Conservation (phyloP, 1,140 invertebrate genomes). For the Gryllus bimaculatus region DNA sequence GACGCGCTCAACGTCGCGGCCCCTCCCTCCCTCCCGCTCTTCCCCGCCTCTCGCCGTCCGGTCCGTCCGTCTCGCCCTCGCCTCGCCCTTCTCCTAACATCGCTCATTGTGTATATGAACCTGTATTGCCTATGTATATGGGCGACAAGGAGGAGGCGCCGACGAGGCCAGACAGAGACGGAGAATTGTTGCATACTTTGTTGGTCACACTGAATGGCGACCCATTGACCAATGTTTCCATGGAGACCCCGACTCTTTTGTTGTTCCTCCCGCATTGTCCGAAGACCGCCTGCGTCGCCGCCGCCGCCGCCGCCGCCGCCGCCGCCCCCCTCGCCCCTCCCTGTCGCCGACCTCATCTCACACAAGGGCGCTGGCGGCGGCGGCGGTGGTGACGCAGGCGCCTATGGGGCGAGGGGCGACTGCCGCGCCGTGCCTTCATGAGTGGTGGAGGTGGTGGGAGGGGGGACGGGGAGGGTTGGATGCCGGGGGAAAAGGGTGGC, state of each 20-base stretch:
- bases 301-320: too few species aligned
- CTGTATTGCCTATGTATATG: constrained; percentile 14
- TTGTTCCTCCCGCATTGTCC: constrained; percentile 17
- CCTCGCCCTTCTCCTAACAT: constrained; percentile 6
- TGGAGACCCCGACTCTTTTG: constrained; percentile 20
- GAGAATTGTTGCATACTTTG: constrained; percentile 23
- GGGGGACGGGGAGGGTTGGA: too few species aligned
- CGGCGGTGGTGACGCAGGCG: too few species aligned
- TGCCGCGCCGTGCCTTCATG: too few species aligned
- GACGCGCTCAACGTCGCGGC: neutral
- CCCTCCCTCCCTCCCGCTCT: neutral
- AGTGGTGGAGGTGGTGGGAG: too few species aligned
- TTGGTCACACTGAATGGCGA: constrained; percentile 22
- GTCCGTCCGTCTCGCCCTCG: too few species aligned
- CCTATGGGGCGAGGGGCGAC: too few species aligned
- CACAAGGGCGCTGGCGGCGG: neutral
- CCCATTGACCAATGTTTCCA: constrained; percentile 22
- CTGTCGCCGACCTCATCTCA: neutral
- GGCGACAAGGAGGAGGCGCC: neutral
- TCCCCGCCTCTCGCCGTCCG: neutral
- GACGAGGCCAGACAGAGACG: constrained; percentile 5
- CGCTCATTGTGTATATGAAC: constrained; percentile 13
- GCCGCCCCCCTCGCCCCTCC: neutral
- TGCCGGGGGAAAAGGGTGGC: too few species aligned
- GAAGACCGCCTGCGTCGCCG: neutral